A percentile compares a stretch with the other conserved stretches of the same genome.
Conservation (phyloP, 64 coral and sea anemone species). For the Porites australiensis region DNA sequence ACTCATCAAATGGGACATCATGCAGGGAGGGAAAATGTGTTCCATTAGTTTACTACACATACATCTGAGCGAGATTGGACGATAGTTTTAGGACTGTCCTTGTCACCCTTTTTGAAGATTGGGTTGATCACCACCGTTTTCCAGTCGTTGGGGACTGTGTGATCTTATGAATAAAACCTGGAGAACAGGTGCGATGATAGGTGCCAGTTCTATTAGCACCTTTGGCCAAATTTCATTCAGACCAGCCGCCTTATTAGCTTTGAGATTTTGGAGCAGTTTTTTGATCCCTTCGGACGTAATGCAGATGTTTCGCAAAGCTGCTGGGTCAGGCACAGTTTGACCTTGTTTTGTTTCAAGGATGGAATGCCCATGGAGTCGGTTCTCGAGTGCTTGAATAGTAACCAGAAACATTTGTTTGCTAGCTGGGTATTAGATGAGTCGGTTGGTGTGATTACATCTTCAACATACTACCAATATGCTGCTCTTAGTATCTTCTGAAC, state of each 20-base stretch:
- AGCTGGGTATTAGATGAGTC: background rate
- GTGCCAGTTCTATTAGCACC: slow-evolving; percentile 42
- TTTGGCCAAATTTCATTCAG: slow-evolving; percentile 43
- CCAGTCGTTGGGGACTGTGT: slow-evolving; percentile 29
- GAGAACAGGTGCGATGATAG: slow-evolving; percentile 54
- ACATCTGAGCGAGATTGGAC: slow-evolving; percentile 5
- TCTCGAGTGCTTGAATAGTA: slow-evolving; percentile 48
- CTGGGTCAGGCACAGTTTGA: slow-evolving; percentile 17
- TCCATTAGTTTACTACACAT: slow-evolving; percentile 12
- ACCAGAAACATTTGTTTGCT: slow-evolving; percentile 34
- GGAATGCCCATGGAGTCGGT: slow-evolving; percentile 28
- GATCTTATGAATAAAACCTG: slow-evolving; percentile 49
- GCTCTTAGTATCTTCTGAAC: slow-evolving; percentile 39
- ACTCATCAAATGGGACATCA: background rate
- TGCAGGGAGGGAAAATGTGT: background rate
- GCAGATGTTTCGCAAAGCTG: slow-evolving; percentile 19
- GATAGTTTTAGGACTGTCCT: background rate
- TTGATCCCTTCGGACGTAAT: slow-evolving; percentile 6
- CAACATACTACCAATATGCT: slow-evolving; percentile 63
- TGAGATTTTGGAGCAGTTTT: slow-evolving; percentile 37
- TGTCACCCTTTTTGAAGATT: slow-evolving; percentile 56
- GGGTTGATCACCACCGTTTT: slow-evolving; percentile 5
- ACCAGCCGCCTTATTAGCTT: slow-evolving; percentile 47
- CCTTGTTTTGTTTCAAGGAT: slow-evolving; percentile 40
- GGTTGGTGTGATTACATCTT: slow-evolving; percentile 52